Conservation (phyloP, 2,888 invertebrate genomes). For the Nebria salina region DNA sequence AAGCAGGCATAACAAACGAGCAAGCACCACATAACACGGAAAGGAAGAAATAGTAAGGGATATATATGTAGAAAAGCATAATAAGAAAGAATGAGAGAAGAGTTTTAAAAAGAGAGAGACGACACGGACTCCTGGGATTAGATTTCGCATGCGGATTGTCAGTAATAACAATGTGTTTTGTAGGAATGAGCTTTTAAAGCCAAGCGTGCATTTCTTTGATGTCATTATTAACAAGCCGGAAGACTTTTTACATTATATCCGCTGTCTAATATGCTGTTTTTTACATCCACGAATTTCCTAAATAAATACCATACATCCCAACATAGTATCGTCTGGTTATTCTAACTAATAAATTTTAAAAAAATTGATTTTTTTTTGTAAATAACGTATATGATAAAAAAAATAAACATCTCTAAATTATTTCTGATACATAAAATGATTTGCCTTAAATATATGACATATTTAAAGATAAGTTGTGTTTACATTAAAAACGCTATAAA, state of each 20-base stretch:
- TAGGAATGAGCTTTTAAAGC: conserved; percentile 59
- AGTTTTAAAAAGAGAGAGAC: neutral
- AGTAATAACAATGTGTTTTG: conserved; percentile 62
- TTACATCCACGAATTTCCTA: neutral
- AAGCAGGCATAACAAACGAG: conserved; percentile 27
- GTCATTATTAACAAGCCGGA: conserved; percentile 61
- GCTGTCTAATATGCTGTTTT: neutral
- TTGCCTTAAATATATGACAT: neutral
- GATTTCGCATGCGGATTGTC: conserved; percentile 64
- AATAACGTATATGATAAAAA: neutral
- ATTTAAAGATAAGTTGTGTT: neutral
- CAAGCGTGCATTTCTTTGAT: conserved; percentile 57
- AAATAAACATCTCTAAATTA: neutral
- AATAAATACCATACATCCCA: neutral
- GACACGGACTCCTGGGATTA: conserved; percentile 57
- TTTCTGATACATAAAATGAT: neutral
- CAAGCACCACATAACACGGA: conserved; percentile 26
- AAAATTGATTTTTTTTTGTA: neutral
- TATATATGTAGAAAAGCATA: neutral
- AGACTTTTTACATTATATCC: conserved; percentile 46
- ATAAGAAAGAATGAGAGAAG: neutral
- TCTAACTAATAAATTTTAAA: neutral
- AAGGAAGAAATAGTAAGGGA: conserved; percentile 16
- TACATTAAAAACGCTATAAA: neutral
- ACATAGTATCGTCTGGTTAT: neutral